A percentile compares a stretch with the other conserved stretches of the same genome.
These are phyloP conservation scores for Acleris emargana DNA, from an alignment of 2,888 invertebrate species.

Conservation along the genomic window DNA sequence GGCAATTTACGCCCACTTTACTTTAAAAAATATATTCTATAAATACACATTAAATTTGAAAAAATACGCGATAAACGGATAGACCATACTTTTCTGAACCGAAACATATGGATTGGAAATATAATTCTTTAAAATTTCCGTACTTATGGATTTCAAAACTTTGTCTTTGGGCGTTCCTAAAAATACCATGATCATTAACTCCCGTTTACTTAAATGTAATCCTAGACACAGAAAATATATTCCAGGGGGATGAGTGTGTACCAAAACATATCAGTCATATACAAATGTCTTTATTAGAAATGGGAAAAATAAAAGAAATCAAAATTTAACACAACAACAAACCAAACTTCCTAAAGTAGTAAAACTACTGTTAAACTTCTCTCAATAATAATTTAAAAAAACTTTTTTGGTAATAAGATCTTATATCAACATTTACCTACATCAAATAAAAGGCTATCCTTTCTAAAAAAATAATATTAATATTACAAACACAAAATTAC, in stretches of 20 bases:
- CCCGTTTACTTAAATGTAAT: background rate
- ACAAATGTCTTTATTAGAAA: background rate
- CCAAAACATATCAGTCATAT: background rate
- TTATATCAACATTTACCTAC: background rate
- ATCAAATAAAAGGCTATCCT: background rate
- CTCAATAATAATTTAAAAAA: no score
- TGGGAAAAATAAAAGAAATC: background rate
- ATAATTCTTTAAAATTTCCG: background rate
- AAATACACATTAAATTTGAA: no score
- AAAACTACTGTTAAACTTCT: background rate
- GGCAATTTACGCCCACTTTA: no score
- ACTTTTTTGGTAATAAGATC: background rate
- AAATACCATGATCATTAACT: background rate
- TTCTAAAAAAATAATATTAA: no score
- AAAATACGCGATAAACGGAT: no score
- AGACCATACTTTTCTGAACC: background rate
- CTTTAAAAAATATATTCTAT: no score
- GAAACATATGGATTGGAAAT: background rate
- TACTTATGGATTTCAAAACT: background rate
- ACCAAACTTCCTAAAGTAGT: background rate
- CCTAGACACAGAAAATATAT: background rate
- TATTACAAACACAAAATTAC: background rate
- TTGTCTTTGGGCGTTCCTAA: background rate
- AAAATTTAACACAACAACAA: background rate
- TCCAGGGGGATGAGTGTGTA: background rate